phyloP scores from a whole-genome alignment of 2,888 invertebrate species.

The Ligdia adustata region DNA sequence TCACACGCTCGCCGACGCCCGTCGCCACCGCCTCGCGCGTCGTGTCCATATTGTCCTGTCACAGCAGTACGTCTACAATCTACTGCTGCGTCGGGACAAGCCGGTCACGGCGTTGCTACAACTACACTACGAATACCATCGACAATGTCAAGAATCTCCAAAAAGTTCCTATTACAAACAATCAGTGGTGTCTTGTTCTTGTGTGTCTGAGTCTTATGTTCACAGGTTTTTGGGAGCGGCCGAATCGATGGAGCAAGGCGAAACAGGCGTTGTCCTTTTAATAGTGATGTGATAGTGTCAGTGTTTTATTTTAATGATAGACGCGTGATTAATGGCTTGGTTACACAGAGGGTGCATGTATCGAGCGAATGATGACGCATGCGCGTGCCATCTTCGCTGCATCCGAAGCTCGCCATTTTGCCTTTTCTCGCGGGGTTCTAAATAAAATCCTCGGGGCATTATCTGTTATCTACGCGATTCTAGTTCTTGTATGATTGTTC shows the following conservation, averaged over 20 bases:
- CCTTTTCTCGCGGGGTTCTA: conserved; percentile 69
- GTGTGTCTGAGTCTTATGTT: conserved; percentile 32
- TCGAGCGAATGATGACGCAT: conserved; percentile 76
- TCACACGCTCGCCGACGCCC: conserved; percentile 82
- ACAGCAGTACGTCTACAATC: conserved; percentile 93
- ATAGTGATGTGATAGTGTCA: conserved; percentile 26
- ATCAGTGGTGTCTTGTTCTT: conserved; percentile 14
- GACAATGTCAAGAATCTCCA: conserved; percentile 15
- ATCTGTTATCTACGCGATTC: conserved; percentile 23
- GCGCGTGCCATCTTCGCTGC: conserved; percentile 75
- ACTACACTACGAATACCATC: conserved; percentile 34
- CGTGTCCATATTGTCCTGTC: conserved; percentile 98
- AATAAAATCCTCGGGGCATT: conserved; percentile 43
- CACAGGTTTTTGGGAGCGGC: conserved; percentile 28
- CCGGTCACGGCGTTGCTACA: conserved; percentile 64
- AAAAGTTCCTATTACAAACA: not conserved
- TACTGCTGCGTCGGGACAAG: conserved; percentile 98
- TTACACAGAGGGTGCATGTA: conserved; percentile 72
- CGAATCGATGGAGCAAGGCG: conserved; percentile 13
- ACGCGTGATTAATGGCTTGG: conserved; percentile 55
- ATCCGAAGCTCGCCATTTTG: conserved; percentile 55
- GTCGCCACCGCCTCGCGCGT: conserved; percentile 67
- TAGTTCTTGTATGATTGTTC: conserved; percentile 22
- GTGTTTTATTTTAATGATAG: conserved; percentile 15
- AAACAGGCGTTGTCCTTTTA: conserved; percentile 34